Conservation (phyloP, 2,797 vertebrate genomes). For the Lacerta viridis region DNA sequence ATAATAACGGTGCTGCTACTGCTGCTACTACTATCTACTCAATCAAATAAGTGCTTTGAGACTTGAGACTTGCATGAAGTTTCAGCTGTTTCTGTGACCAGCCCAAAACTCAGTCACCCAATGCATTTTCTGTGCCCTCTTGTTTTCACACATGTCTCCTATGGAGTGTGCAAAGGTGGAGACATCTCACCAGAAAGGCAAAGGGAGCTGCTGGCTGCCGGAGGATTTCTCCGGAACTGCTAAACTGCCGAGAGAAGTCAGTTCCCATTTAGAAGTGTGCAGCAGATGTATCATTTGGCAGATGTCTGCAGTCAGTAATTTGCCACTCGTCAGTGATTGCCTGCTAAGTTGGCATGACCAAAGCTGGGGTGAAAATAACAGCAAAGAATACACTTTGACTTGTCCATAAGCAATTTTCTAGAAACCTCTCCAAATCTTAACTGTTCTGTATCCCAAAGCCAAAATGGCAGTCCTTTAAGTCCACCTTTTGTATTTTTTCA, state of each 20-base stretch:
- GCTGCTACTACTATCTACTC: too few relatives aligned
- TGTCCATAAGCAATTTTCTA: conserved; percentile 62
- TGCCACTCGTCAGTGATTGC: conserved; percentile 69
- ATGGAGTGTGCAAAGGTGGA: neutral
- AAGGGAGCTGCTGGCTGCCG: conserved; percentile 39
- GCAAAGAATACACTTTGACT: conserved; percentile 63
- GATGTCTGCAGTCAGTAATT: conserved; percentile 58
- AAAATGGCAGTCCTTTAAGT: neutral
- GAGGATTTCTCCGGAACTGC: conserved; percentile 60
- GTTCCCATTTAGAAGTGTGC: conserved; percentile 63
- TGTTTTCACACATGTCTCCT: neutral
- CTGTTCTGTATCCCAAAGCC: conserved; percentile 12
- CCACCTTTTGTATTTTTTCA: neutral
- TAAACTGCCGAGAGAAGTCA: conserved; percentile 64
- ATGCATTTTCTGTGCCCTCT: neutral
- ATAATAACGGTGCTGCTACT: too few relatives aligned
- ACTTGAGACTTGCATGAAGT: neutral
- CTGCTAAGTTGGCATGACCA: conserved; percentile 59
- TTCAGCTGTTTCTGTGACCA: neutral
- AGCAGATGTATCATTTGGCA: conserved; percentile 68
- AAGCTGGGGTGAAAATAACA: conserved; percentile 58
- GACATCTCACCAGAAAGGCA: conserved; percentile 31
- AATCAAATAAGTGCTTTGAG: neutral
- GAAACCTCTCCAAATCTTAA: conserved; percentile 49
- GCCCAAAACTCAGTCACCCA: conserved; percentile 1